Evolutionary conservation across 2,797 vertebrate species (phyloP).

Genomic region (Propithecus perrieri): DNA sequence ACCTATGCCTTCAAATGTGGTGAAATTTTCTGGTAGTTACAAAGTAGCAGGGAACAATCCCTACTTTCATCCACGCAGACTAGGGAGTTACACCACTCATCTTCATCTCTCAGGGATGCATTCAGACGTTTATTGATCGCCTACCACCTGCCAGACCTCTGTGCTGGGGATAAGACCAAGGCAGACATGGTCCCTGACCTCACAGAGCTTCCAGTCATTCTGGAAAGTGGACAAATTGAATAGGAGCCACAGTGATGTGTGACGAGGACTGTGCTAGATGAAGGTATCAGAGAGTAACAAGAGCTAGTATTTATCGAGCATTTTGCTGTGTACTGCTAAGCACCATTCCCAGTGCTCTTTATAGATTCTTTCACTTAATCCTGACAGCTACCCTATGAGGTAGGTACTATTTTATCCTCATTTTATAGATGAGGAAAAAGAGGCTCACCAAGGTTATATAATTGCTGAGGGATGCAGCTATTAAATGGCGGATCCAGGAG

Average conservation of each 20-base stretch:
- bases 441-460: background rate
- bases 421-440: background rate
- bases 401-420: background rate
- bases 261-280: background rate
- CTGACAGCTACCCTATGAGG: background rate
- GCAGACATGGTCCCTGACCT: background rate
- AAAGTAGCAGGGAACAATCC: constrained; percentile 75
- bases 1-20: constrained; percentile 76
- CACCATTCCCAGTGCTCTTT: background rate
- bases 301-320: background rate
- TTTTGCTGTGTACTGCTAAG: background rate
- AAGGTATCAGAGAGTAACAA: background rate
- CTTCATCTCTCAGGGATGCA: background rate
- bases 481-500: background rate
- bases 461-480: background rate
- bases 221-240: background rate
- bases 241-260: background rate
- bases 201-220: background rate
- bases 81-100: constrained; percentile 74
- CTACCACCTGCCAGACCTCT: background rate
- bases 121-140: background rate
- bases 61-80: constrained; percentile 77
- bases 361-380: background rate
- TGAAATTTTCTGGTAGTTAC: constrained; percentile 78
- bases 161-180: background rate